phyloP scores from a whole-genome alignment of 2,113 vertebrate genomes.

The Procapra przewalskii region DNA sequence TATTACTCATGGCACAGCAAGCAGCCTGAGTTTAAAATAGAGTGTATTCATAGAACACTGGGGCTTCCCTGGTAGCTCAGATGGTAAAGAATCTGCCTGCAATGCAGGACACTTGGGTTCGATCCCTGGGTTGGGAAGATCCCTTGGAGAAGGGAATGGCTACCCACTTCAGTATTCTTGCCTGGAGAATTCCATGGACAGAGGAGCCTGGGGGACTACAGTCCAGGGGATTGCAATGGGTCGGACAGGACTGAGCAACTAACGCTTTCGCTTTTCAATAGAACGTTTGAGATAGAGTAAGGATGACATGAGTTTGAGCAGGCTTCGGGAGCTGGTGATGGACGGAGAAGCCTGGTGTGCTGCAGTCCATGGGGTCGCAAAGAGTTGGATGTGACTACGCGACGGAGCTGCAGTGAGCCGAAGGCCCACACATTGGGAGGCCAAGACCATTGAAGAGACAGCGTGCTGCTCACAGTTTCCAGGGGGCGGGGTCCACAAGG shows the following conservation, averaged over 20 bases:
- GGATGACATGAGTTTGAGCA: neutral
- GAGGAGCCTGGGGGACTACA: neutral
- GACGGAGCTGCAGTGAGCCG: neutral
- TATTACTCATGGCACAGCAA: neutral
- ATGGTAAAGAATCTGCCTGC: neutral
- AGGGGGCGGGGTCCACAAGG: accelerated
- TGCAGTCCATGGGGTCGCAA: neutral
- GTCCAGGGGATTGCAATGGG: neutral
- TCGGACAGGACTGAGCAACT: neutral
- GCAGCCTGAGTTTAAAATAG: neutral
- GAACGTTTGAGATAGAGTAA: accelerated
- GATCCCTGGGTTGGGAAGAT: neutral
- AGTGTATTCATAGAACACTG: neutral
- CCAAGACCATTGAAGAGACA: neutral
- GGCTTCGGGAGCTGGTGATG: neutral
- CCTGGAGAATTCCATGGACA: neutral
- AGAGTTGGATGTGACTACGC: neutral
- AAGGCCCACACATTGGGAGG: neutral
- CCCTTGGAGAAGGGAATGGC: neutral
- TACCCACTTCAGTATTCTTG: neutral
- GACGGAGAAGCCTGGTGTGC: neutral
- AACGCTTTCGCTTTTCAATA: neutral
- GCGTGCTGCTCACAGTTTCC: neutral
- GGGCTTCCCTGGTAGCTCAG: neutral
- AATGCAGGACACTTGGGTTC: neutral